Base-by-base conservation (phyloP, 2,888 invertebrate species). In the Nemapogon koenigi region DNA sequence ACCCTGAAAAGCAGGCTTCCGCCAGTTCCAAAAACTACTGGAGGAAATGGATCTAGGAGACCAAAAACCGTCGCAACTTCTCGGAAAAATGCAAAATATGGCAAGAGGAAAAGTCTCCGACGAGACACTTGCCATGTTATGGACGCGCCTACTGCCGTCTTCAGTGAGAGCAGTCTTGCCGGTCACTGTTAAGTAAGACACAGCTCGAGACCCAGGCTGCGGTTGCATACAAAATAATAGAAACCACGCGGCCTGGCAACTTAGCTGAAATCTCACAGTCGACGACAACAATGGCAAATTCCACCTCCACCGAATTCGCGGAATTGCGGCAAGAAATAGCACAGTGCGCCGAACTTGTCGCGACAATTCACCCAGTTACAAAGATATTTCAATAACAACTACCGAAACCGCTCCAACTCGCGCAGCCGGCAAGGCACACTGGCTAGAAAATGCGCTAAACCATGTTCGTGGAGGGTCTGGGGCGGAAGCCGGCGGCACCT, bases 21-120 rank as follows among this genome's bases (percentile, higher is more conserved):
- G 4, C 2, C 22, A 22, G 26, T 26, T 35, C 7, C 35, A 35
- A 3, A 35, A 35, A 13, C 25, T 35, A 2, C n/a, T 39, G 16
- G 11, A 28, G 2, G 39, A 33, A 4, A 17, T 35, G 18, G 39
- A 39, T 6, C 22, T 39, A 2, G 39, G 39, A 1, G 39, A 39
- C n/a, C 26, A 39, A 10, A 16, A 18, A 7, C 39, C 39, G 2
- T 33, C 39, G 1, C 39, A 39, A n/a, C 28, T 39, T 2, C 25
- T 39, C 1, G 11, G 39, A 7, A 3, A 15, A 2, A 39, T 39
- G 39, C 17, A 8, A 2, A 35, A 39, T 1, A 2, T 33, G 1
- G 35, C 33, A 16, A 1, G 18, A 1, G 16, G 17, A 1, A 33
- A 33, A n/a, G 14, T 39, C 2, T 19, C 17, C 1, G 35, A 39